Evolutionary conservation across 2,888 invertebrate species (phyloP), one percentile per base, ranked within the genome.

Genomic region (Diarsia rubi): DNA sequence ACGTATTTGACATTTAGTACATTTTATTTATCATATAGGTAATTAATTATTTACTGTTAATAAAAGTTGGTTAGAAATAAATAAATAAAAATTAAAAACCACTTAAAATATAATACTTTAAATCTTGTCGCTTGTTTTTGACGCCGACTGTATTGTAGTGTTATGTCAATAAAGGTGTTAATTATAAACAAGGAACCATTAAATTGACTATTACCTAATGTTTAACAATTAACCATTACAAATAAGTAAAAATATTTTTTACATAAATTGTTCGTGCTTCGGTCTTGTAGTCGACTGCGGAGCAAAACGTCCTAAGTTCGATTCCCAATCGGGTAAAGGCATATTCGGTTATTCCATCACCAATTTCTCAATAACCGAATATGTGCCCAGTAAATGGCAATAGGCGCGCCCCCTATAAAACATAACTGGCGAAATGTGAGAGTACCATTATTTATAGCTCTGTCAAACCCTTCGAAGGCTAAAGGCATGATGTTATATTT

Each of bases 131-230:
- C 1, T 24, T n/a, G 12, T 67, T 60, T 59, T 62, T 37, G 37
- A 37, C 9, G 24, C 45, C 69, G 12, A 49, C 59, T 60, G n/a
- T 60, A 78, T 49, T 31, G 4, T 14, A n/a, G 21, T 37, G 19
- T 49, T 37, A 62, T 60, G 60, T 37, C 71, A 54, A 44, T 31
- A 52, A 27, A 79, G n/a, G 24, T 76, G 47, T 79, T 76, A 71
- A 76, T 79, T 79, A 24, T 24, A 54, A 54, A 52, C 45, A 52
- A 63, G 62, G 47, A 62, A 62, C 37, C 14, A 54, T 54, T 42
- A 47, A 79, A 71, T 47, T 47, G 8, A 47, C 31, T 47, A 60
- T 79, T 72, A 79, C 71, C 60, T 79, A 71, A 79, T 70, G 49
- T 45, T 31, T 60, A 69, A 19, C 47, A 45, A n/a, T n/a, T 16